Evolutionary conservation across 2,888 invertebrate genomes (phyloP).

Genomic region (Drosophila mulleri): DNA sequence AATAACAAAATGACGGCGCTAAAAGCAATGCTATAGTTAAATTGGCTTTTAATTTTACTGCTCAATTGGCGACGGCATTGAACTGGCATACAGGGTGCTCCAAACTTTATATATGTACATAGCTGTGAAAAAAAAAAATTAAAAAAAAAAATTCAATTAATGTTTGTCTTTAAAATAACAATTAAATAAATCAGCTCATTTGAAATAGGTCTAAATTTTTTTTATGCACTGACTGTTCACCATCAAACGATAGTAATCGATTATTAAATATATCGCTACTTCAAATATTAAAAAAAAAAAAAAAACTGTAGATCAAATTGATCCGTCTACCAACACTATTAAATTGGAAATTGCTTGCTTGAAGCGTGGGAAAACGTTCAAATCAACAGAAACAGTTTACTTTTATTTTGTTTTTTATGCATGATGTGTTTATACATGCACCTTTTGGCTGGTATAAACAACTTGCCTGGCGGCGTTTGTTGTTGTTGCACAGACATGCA

Average conservation of each 20-base stretch:
- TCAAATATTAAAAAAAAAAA: background rate
- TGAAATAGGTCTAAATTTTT: background rate
- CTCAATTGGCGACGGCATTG: conserved; percentile 30
- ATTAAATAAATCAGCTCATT: background rate
- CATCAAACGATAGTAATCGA: background rate
- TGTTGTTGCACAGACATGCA: conserved; percentile 49
- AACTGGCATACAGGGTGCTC: conserved; percentile 21
- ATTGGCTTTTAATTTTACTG: conserved; percentile 46
- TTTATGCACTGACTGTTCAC: background rate
- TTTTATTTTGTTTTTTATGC: background rate
- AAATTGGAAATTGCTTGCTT: background rate
- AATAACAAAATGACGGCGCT: conserved; percentile 16
- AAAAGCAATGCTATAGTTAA: conserved; percentile 29
- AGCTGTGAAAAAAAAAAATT: too few relatives aligned
- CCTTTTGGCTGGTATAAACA: conserved; percentile 32
- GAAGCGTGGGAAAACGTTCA: conserved; percentile 39
- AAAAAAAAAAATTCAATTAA: too few relatives aligned
- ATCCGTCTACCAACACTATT: conserved; percentile 16
- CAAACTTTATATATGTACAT: too few relatives aligned
- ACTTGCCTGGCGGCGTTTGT: conserved; percentile 23
- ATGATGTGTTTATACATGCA: conserved; percentile 7
- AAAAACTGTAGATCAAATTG: background rate
- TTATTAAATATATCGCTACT: background rate
- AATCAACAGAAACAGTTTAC: conserved; percentile 8
- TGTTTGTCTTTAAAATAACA: too few relatives aligned